A percentile compares a stretch with the other conserved stretches of the same genome.
Evolutionary conservation across 2,888 invertebrate species (phyloP).

Genomic region (Ischnura elegans): DNA sequence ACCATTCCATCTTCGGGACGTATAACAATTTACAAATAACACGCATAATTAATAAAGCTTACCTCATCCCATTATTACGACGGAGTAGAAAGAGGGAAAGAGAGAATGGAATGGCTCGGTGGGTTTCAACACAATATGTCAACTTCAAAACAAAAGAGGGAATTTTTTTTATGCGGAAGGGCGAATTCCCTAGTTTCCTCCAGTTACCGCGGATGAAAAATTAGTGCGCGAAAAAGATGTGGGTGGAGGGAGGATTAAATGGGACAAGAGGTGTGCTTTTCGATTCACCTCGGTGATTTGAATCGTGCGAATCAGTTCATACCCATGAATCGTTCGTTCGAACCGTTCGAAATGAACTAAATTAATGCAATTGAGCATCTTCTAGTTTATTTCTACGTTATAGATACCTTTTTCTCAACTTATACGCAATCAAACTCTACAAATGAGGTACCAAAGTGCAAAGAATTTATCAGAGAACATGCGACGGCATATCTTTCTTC

Average conservation of each 20-base stretch:
- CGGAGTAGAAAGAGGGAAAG: not conserved
- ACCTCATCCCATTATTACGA: slow-evolving; percentile 17
- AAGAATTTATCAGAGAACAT: no score
- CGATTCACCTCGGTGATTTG: no score
- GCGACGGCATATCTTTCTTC: no score
- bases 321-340: no score
- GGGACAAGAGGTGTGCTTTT: no score
- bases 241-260: slow-evolving; percentile 23
- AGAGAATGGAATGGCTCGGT: not conserved
- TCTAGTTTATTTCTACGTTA: no score
- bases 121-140: slow-evolving; percentile 31
- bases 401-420: no score
- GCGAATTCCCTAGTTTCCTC: not conserved
- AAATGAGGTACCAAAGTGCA: no score
- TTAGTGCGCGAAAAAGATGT: slow-evolving; percentile 26
- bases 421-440: no score
- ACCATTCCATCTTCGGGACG: not conserved
- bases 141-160: not conserved
- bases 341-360: no score
- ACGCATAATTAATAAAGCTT: slow-evolving; percentile 28
- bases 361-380: no score
- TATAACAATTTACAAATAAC: slow-evolving; percentile 35
- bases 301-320: no score
- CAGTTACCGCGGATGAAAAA: not conserved
- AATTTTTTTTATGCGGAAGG: not conserved